A percentile compares a stretch with the other conserved stretches of the same genome.
Conservation (phyloP, 2,888 invertebrate species). For the Agriotes lineatus region DNA sequence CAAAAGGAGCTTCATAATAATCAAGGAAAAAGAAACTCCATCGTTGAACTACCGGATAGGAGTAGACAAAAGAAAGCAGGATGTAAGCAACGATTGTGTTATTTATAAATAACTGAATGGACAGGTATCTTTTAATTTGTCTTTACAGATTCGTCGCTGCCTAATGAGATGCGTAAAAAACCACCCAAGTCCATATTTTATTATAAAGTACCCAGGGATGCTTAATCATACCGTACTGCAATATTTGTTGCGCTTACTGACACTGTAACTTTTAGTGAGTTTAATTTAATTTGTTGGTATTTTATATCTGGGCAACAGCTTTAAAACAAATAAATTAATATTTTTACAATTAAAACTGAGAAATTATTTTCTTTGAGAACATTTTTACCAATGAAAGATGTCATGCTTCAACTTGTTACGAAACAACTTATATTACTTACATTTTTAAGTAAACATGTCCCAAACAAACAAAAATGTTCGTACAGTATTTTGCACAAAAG, state of each 20-base stretch:
- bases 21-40: constrained; percentile 2
- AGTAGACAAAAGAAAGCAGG: constrained; percentile 11
- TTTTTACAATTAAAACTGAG: too few species aligned
- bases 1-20: constrained; percentile 13
- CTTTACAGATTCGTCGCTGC: constrained; percentile 4
- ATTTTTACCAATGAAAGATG: too few species aligned
- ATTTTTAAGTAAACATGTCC: too few species aligned
- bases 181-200: constrained; percentile 4
- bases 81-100: constrained; percentile 10
- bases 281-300: too few species aligned
- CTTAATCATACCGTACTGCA: neutral
- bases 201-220: neutral
- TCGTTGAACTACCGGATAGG: neutral
- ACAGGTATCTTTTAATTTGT: neutral
- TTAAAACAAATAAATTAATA: too few species aligned
- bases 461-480: too few species aligned
- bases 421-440: too few species aligned
- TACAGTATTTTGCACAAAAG: too few species aligned
- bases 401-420: too few species aligned
- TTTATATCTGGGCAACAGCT: too few species aligned
- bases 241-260: constrained; percentile 1
- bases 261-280: too few species aligned
- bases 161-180: constrained; percentile 9
- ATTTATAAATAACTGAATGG: neutral
- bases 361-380: too few species aligned